phyloP scores from a whole-genome alignment of 1,140 invertebrate genomes.

The Heterodera carotae region DNA sequence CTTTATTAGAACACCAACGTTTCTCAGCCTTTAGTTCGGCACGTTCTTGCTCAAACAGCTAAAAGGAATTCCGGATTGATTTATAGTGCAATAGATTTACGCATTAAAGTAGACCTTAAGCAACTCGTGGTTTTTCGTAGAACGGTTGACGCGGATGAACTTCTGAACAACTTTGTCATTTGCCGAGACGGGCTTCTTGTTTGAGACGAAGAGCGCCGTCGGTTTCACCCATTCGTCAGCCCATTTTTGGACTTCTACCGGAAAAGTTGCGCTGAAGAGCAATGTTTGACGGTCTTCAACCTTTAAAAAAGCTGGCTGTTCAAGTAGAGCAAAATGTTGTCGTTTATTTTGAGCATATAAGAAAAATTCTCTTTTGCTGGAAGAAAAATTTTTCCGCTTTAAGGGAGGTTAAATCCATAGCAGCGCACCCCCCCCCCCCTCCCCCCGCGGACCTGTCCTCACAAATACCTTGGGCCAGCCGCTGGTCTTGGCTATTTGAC shows the following conservation, averaged over 20 bases:
- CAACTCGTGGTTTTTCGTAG: constrained; percentile 72
- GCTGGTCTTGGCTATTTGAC: constrained; percentile 35
- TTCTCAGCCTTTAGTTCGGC: constrained; percentile 69
- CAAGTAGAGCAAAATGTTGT: constrained; percentile 13
- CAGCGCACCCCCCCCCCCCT: too few relatives aligned
- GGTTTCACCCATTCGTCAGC: constrained; percentile 68
- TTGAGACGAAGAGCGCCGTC: constrained; percentile 46
- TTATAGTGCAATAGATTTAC: too few relatives aligned
- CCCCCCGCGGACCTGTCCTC: too few relatives aligned
- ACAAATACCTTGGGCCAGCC: constrained; percentile 52
- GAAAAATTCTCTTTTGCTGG: too few relatives aligned
- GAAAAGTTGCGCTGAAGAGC: constrained; percentile 71
- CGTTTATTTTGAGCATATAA: too few relatives aligned
- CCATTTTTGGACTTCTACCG: constrained; percentile 66
- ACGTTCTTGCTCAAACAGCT: constrained; percentile 32
- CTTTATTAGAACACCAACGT: constrained; percentile 4
- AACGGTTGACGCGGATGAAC: constrained; percentile 78
- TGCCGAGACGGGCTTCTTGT: constrained; percentile 42
- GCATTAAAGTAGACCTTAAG: neutral
- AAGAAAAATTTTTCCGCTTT: too few relatives aligned
- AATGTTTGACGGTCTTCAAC: constrained; percentile 68
- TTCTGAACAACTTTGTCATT: constrained; percentile 82
- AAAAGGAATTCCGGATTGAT: neutral
- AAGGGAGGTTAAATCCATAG: too few relatives aligned
- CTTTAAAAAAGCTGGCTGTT: constrained; percentile 46